Conservation (phyloP, 2,888 invertebrate species). For the Drosophila paramelanica region DNA sequence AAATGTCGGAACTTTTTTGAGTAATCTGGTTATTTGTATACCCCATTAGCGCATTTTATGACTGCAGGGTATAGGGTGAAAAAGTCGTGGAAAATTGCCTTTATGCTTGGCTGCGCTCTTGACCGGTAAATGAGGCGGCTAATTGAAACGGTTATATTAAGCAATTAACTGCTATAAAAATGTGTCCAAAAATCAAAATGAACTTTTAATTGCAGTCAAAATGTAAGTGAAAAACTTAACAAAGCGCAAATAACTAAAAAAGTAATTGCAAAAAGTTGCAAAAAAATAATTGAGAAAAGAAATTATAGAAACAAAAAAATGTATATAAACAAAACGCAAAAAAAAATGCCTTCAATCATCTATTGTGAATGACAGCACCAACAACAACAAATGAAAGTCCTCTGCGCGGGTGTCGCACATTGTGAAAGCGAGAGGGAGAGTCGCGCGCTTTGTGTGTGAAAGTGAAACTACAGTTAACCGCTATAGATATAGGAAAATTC, state of each 20-base stretch:
- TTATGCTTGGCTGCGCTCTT: constrained; percentile 31
- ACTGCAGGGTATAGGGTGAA: constrained; percentile 2
- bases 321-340: constrained; percentile 37
- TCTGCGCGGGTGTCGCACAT: constrained; percentile 57
- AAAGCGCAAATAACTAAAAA: constrained; percentile 8
- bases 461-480: constrained; percentile 48
- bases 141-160: constrained; percentile 58
- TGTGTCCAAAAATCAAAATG: constrained; percentile 9
- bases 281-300: constrained; percentile 18
- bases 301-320: constrained; percentile 28
- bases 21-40: background rate
- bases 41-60: background rate
- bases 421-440: constrained; percentile 15
- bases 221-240: constrained; percentile 3
- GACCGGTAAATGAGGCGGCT: constrained; percentile 58
- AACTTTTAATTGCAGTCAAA: constrained; percentile 42
- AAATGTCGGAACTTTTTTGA: too few relatives aligned
- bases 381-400: constrained; percentile 58
- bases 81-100: constrained; percentile 26
- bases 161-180: constrained; percentile 63
- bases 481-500: background rate
- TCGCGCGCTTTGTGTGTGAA: constrained; percentile 41
- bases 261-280: constrained; percentile 8
- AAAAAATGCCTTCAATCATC: constrained; percentile 57
- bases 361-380: constrained; percentile 53